These are phyloP conservation scores for Dryoscopus gambensis DNA, from an alignment of 2,113 vertebrate genomes.

Conservation along the genomic window DNA sequence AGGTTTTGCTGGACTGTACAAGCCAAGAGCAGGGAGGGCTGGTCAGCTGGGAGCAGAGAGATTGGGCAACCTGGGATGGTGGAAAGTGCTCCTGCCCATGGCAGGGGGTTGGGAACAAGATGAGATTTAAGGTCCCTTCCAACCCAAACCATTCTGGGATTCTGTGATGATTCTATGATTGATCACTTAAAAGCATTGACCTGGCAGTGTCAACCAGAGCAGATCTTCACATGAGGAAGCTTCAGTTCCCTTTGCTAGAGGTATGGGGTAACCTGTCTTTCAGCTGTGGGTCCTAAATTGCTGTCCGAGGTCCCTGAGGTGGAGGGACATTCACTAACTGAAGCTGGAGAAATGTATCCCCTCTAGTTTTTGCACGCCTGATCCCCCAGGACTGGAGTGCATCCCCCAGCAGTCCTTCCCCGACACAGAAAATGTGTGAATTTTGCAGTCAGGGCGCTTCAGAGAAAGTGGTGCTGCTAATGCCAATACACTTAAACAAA, in stretches of 20 bases:
- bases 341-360: not conserved
- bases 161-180: not conserved
- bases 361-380: not conserved
- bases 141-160: not conserved
- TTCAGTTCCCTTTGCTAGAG: not conserved
- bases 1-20: not conserved
- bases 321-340: not conserved
- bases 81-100: not conserved
- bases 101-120: not conserved
- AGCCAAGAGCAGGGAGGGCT: not conserved
- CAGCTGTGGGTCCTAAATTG: not conserved
- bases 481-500: slow-evolving; percentile 28
- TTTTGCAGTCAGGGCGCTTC: not conserved
- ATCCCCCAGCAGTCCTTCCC: not conserved
- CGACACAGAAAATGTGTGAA: not conserved
- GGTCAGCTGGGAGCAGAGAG: not conserved
- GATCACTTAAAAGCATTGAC: not conserved
- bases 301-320: not conserved
- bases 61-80: not conserved
- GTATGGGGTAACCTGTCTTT: not conserved
- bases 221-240: not conserved
- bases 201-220: not conserved
- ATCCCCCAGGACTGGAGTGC: not conserved
- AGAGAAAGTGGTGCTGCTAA: slow-evolving; percentile 60
- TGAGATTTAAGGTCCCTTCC: not conserved